Evolutionary conservation across 1,140 invertebrate species (phyloP).

Genomic region (Camponotus vicinus): DNA sequence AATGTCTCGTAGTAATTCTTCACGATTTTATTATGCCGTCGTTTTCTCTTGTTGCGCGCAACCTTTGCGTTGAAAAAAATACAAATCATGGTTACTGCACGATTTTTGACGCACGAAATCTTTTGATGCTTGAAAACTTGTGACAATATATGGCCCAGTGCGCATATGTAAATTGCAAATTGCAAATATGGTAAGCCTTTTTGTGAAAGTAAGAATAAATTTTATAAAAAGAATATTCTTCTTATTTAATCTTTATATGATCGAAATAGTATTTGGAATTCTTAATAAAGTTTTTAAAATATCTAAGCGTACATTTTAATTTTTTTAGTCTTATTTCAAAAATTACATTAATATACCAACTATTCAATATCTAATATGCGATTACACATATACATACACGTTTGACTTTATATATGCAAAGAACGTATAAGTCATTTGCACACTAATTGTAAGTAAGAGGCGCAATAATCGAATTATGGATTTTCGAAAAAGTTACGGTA

Average conservation of each 20-base stretch:
- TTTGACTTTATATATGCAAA: background rate
- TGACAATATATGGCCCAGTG: background rate
- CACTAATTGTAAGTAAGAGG: background rate
- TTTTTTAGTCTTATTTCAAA: background rate
- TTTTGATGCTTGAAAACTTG: slow-evolving; percentile 21
- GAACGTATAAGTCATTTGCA: background rate
- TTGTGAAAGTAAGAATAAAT: background rate
- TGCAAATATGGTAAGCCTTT: background rate
- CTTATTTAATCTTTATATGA: background rate
- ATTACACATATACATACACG: background rate
- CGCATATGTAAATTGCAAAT: background rate
- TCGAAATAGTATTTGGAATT: background rate
- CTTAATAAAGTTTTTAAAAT: background rate
- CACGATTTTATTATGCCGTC: slow-evolving; percentile 26
- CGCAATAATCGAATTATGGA: too few species aligned
- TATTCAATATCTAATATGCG: background rate
- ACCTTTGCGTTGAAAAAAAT: background rate
- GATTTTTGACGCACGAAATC: background rate
- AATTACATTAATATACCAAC: background rate
- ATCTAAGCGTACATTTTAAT: background rate
- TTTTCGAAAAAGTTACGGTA: too few species aligned
- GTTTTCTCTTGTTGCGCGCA: background rate
- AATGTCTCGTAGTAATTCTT: slow-evolving; percentile 8
- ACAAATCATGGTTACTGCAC: background rate
- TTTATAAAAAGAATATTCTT: background rate